Base-by-base conservation (phyloP, 2,797 vertebrate species). In the Diceros bicornis region DNA sequence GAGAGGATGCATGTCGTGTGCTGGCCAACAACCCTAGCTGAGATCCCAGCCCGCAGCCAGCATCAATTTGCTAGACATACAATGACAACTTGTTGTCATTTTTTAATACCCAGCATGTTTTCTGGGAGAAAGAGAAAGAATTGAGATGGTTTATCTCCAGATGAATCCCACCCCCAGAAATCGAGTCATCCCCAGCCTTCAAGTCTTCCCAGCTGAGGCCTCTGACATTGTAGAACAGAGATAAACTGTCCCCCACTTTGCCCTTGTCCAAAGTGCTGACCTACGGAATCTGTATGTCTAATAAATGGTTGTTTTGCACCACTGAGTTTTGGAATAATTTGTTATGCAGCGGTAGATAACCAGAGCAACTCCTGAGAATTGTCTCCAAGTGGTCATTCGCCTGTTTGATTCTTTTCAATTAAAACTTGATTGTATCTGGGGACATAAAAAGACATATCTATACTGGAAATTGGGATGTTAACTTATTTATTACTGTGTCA, bases 61-160 rank as follows among this genome's bases (percentile, higher is more conserved):
- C 21, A 93, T 34, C 37, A 55, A 10, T 41, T 41, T 64, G 20
- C 17, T 75, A 29, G 59, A 72, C 3, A 18, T 74, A 50, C 25
- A 64, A 64, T 32, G 25, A 98, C 98, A 99, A 98, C 98, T 99
- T 99, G 98, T 99, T 98, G 98, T 99, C 99, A 99, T 99, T 99
- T 99, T 98, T 98, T 98, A 99, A 99, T 97, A 97, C 77, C 78
- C 72, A 77, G 98, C 97, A 97, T 98, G 98, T 98, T 99, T 98
- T 98, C 97, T 98, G 97, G 98, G 98, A 98, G 98, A 99, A 99
- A 99, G 77, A 20, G 98, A 99, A 99, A 99, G 98, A 98, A 98
- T 93, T 98, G 99, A 99, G 99, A 99, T 98, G 98, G 99, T 99
- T 98, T 99, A 90, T 61, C 41, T 81, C 44, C 32, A 44, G 61